Percentiles rank a stretch among this genome's conserved stretches.
phyloP scores from a whole-genome alignment of 2,797 vertebrate species.

The Sebastolobus altivelis region DNA sequence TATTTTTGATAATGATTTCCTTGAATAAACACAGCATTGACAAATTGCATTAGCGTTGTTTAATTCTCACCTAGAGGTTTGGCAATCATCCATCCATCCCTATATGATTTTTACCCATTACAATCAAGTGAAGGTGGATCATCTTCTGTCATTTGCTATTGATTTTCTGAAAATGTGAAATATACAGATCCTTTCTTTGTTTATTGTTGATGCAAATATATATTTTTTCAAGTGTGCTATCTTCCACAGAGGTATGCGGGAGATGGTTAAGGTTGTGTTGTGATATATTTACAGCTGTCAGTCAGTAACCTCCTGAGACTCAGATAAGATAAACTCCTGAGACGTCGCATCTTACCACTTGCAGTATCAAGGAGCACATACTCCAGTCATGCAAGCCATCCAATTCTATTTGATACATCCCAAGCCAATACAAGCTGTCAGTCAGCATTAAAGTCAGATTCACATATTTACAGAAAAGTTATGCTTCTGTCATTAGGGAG shows the following conservation, averaged over 20 bases:
- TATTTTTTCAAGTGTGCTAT: constrained; percentile 57
- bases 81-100: background rate
- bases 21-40: constrained; percentile 36
- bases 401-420: constrained; percentile 87
- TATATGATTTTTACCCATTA: background rate
- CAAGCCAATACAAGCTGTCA: constrained; percentile 84
- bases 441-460: constrained; percentile 82
- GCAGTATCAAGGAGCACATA: constrained; percentile 84
- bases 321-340: constrained; percentile 77
- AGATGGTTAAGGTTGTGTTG: constrained; percentile 75
- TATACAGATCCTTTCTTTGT: constrained; percentile 56
- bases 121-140: constrained; percentile 12
- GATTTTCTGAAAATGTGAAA: constrained; percentile 68
- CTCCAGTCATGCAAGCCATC: constrained; percentile 84
- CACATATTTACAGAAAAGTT: constrained; percentile 84
- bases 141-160: constrained; percentile 47
- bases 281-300: constrained; percentile 86
- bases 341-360: constrained; percentile 78
- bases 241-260: constrained; percentile 69
- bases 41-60: constrained; percentile 32
- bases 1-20: constrained; percentile 19
- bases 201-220: constrained; percentile 74
- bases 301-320: constrained; percentile 83
- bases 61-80: background rate
- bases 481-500: constrained; percentile 82